phyloP scores from a whole-genome alignment of 1,140 invertebrate genomes.

The Chrysomallon squamiferum region DNA sequence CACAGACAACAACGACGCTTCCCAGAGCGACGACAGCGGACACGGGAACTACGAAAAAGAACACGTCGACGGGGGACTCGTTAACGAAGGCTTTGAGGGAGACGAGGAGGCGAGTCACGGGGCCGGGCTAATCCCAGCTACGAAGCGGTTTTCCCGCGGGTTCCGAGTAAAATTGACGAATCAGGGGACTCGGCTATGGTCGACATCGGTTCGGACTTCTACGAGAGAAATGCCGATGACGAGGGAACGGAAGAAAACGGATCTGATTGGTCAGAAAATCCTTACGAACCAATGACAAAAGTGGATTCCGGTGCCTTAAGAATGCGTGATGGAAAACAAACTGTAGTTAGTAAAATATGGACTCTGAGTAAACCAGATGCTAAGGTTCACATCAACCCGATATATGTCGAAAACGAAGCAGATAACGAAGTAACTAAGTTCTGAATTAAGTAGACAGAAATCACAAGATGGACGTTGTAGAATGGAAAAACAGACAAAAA shows the following conservation, averaged over 20 bases:
- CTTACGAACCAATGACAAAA: not conserved
- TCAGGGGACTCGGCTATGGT: no score
- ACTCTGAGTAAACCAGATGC: not conserved
- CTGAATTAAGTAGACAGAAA: no score
- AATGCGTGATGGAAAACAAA: not conserved
- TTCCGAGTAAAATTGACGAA: no score
- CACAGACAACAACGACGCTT: not conserved
- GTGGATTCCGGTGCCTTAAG: not conserved
- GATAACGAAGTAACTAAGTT: no score
- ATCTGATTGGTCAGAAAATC: not conserved
- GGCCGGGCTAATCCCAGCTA: not conserved
- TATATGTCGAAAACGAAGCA: not conserved
- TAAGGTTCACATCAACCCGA: not conserved
- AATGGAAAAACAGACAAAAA: no score
- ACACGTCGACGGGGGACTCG: not conserved
- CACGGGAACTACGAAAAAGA: not conserved
- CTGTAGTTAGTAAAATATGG: not conserved
- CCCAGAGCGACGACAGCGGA: not conserved
- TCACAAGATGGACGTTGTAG: no score
- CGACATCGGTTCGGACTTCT: no score
- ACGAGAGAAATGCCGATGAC: no score
- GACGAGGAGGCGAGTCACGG: not conserved
- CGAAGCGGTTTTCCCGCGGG: no score
- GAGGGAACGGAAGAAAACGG: no score
- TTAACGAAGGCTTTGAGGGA: slow-evolving; percentile 11